These are phyloP conservation scores for Heliconius eleuchia DNA, from an alignment of 1,140 invertebrate species.

Conservation along the genomic window DNA sequence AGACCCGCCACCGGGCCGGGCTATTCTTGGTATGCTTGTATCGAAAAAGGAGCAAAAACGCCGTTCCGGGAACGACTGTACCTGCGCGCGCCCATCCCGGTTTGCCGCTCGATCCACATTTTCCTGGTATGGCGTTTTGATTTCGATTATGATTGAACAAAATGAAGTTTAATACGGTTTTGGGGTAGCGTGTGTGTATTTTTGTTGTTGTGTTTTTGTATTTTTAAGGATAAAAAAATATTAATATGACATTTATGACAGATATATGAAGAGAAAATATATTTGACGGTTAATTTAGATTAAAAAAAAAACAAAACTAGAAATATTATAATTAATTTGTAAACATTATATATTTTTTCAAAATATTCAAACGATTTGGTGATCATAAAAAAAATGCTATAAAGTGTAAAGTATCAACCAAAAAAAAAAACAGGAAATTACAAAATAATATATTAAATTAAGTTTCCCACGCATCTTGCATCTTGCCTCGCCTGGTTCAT, in stretches of 20 bases:
- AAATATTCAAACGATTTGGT: not conserved
- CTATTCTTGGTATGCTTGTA: constrained; percentile 73
- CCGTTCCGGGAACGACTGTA: constrained; percentile 74
- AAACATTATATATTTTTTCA: not conserved
- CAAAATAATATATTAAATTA: constrained; percentile 20
- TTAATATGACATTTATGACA: too few species aligned
- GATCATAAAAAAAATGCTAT: not conserved
- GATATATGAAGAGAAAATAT: too few species aligned
- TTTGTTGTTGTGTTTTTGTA: too few species aligned
- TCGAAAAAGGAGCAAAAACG: constrained; percentile 80
- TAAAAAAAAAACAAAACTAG: too few species aligned
- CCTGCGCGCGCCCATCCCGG: constrained; percentile 71
- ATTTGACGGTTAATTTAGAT: too few species aligned
- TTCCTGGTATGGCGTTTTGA: constrained; percentile 5
- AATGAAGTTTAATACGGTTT: not conserved
- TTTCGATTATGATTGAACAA: not conserved
- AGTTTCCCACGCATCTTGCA: constrained; percentile 24
- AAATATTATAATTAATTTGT: not conserved
- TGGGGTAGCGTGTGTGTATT: not conserved
- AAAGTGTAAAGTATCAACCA: not conserved
- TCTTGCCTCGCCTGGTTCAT: constrained; percentile 16
- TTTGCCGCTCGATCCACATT: constrained; percentile 22
- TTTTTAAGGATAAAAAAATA: too few species aligned
- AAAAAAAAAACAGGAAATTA: constrained; percentile 6
- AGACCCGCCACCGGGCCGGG: constrained; percentile 74